These are phyloP conservation scores for Zele albiditarsus DNA, from an alignment of 2,888 invertebrate species.

Conservation along the genomic window DNA sequence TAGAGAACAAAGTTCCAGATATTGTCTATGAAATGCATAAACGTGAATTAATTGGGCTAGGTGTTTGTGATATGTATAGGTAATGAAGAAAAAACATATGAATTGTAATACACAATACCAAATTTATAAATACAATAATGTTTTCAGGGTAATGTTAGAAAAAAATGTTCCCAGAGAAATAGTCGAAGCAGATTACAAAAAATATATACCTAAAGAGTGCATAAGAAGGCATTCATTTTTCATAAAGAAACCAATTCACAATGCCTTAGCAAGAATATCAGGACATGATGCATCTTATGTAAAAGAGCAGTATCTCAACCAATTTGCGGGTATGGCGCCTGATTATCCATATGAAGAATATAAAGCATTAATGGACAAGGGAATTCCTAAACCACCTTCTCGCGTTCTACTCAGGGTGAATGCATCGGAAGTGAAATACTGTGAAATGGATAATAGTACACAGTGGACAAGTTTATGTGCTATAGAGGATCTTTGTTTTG, in stretches of 20 bases:
- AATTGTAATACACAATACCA: constrained; percentile 1
- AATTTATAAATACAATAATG: constrained; percentile 14
- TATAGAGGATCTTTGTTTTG: constrained; percentile 88
- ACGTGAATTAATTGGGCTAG: constrained; percentile 86
- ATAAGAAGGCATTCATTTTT: constrained; percentile 84
- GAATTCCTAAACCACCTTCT: constrained; percentile 80
- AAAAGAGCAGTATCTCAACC: constrained; percentile 86
- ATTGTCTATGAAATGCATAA: constrained; percentile 85
- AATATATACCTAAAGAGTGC: constrained; percentile 87
- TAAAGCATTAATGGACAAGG: constrained; percentile 79
- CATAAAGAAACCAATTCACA: constrained; percentile 83
- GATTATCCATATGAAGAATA: constrained; percentile 87
- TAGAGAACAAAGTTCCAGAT: constrained; percentile 85
- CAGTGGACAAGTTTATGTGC: constrained; percentile 77
- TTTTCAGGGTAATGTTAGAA: constrained; percentile 84
- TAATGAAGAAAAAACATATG: constrained; percentile 40
- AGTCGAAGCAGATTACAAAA: constrained; percentile 86
- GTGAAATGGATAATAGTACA: constrained; percentile 54
- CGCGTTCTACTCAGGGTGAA: constrained; percentile 77
- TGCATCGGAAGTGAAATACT: constrained; percentile 65
- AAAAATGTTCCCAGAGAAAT: constrained; percentile 79
- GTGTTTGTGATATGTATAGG: constrained; percentile 88
- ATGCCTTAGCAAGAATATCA: constrained; percentile 77
- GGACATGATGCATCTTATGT: constrained; percentile 81
- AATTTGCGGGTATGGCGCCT: constrained; percentile 85